These are phyloP conservation scores for Oscheius myriophilus DNA, from an alignment of 2,888 invertebrate genomes.

Conservation along the genomic window DNA sequence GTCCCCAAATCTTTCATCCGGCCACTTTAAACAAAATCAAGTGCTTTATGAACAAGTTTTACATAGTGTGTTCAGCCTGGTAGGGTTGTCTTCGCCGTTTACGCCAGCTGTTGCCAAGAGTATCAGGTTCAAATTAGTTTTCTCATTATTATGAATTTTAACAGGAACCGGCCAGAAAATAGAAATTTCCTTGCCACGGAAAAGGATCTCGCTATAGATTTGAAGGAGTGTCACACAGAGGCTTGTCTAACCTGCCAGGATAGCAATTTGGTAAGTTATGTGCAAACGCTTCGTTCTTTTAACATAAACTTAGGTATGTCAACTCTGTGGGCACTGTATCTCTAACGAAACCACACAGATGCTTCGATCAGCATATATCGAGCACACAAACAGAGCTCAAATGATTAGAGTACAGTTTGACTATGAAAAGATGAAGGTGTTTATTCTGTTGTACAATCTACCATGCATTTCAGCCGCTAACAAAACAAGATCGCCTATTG, in stretches of 20 bases:
- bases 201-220: slow-evolving; percentile 10
- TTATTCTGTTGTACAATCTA: neutral
- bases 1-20: slow-evolving; percentile 95
- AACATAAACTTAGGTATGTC: slow-evolving; percentile 75
- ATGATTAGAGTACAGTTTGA: slow-evolving; percentile 77
- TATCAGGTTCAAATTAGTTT: slow-evolving; percentile 25
- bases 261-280: neutral
- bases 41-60: slow-evolving; percentile 88
- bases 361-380: slow-evolving; percentile 80
- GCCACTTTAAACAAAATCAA: slow-evolving; percentile 86
- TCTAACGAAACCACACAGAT: slow-evolving; percentile 76
- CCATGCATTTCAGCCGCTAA: slow-evolving; percentile 42
- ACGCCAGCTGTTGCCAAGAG: slow-evolving; percentile 30
- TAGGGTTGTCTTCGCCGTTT: slow-evolving; percentile 77
- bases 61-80: slow-evolving; percentile 83
- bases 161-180: slow-evolving; percentile 8
- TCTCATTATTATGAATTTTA: slow-evolving; percentile 7
- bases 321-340: slow-evolving; percentile 83
- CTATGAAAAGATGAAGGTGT: slow-evolving; percentile 73
- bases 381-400: slow-evolving; percentile 83
- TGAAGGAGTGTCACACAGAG: slow-evolving; percentile 7
- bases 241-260: slow-evolving; percentile 10
- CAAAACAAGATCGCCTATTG: slow-evolving; percentile 79
- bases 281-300: slow-evolving; percentile 22
- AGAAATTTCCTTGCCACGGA: slow-evolving; percentile 8